Percentiles rank a stretch among this genome's conserved stretches.
phyloP scores from a whole-genome alignment of 2,797 vertebrate species.

The Lepus oiostolus region DNA sequence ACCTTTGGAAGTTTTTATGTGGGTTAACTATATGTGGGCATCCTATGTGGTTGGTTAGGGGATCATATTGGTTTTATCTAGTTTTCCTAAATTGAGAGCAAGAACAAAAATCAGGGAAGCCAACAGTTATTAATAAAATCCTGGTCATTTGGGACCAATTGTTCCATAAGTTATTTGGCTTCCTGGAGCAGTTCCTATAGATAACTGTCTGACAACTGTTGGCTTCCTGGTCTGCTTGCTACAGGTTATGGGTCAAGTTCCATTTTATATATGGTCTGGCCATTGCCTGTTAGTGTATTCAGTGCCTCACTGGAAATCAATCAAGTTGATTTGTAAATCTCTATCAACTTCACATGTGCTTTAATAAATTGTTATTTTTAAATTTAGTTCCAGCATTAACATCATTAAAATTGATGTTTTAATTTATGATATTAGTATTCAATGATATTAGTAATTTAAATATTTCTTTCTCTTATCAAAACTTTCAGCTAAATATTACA shows the following conservation, averaged over 20 bases:
- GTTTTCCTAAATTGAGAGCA: neutral
- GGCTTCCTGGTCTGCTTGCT: neutral
- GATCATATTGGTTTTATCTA: neutral
- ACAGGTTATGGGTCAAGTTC: neutral
- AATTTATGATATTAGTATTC: neutral
- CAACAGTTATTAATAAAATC: neutral
- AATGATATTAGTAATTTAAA: neutral
- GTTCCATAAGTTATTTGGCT: neutral
- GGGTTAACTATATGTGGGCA: neutral
- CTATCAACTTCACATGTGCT: neutral
- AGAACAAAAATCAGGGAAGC: neutral
- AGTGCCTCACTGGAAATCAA: neutral
- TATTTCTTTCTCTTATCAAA: neutral
- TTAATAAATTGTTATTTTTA: constrained; percentile 17
- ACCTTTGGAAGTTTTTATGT: neutral
- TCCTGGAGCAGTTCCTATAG: neutral
- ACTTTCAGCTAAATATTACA: constrained; percentile 40
- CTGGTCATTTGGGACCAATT: neutral
- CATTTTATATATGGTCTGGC: neutral
- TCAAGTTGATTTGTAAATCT: neutral
- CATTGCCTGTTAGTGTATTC: neutral
- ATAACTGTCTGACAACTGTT: neutral
- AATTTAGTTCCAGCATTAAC: neutral
- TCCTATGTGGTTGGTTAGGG: neutral
- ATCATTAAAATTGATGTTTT: constrained; percentile 29